These are phyloP conservation scores for Callosobruchus maculatus DNA, from an alignment of 2,888 invertebrate species.

Conservation along the genomic window DNA sequence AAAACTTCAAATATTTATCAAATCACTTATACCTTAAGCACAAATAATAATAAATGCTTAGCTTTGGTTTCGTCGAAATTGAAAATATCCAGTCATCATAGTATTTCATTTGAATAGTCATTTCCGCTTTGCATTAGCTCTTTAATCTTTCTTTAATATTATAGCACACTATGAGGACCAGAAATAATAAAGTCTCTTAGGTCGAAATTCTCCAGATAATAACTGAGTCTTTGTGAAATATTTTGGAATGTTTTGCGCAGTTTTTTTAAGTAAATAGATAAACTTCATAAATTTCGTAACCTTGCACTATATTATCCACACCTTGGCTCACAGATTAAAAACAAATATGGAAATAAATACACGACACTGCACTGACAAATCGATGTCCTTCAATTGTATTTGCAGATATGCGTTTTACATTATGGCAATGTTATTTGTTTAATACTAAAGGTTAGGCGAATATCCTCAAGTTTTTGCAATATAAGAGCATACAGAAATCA, in stretches of 20 bases:
- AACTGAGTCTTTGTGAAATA: neutral
- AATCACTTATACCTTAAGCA: neutral
- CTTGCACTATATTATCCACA: constrained; percentile 9
- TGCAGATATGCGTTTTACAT: neutral
- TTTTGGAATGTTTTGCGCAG: constrained; percentile 27
- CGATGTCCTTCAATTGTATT: constrained; percentile 2
- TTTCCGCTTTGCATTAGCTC: too few relatives aligned
- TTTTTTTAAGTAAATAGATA: constrained; percentile 20
- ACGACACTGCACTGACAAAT: constrained; percentile 3
- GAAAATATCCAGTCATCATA: neutral
- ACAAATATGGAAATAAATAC: constrained; percentile 24
- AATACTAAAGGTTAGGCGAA: too few relatives aligned
- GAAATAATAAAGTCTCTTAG: neutral
- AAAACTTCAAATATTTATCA: too few relatives aligned
- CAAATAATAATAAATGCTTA: neutral
- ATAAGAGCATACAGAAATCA: too few relatives aligned
- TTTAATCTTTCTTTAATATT: too few relatives aligned
- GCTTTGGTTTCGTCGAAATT: neutral
- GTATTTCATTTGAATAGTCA: neutral
- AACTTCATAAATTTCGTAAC: constrained; percentile 18
- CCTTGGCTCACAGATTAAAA: constrained; percentile 1
- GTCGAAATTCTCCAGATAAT: neutral
- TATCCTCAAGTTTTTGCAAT: too few relatives aligned
- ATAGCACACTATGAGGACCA: too few relatives aligned
- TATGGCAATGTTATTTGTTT: too few relatives aligned